Conservation (phyloP, 1,140 invertebrate species). For the Drosophila orena region DNA sequence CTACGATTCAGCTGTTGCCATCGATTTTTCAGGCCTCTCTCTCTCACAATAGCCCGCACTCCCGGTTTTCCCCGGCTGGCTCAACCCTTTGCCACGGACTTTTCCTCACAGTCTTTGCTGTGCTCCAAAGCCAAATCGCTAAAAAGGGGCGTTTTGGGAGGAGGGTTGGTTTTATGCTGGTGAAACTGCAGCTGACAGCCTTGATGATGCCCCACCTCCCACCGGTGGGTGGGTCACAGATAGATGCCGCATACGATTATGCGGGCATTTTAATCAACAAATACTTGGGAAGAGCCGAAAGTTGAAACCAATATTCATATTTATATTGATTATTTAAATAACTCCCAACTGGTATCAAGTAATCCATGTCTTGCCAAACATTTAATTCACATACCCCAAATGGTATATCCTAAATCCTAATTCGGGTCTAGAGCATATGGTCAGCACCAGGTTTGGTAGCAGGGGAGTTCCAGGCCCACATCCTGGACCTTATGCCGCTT, state of each 20-base stretch:
- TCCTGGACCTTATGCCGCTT: conserved; percentile 5
- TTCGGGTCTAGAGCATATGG: conserved; percentile 18
- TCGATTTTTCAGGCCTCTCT: conserved; percentile 43
- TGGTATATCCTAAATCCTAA: not conserved
- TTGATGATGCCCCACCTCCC: conserved; percentile 5
- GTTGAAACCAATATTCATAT: too few relatives aligned
- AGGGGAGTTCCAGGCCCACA: conserved; percentile 26
- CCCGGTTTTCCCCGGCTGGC: conserved; percentile 15
- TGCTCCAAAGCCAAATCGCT: not conserved
- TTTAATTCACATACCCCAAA: not conserved
- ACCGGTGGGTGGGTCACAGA: conserved; percentile 6
- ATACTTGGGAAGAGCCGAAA: too few relatives aligned
- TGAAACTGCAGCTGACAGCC: conserved; percentile 24
- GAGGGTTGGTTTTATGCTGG: not conserved
- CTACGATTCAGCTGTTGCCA: conserved; percentile 44
- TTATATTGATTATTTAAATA: too few relatives aligned
- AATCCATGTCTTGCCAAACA: too few relatives aligned
- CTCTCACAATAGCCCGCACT: not conserved
- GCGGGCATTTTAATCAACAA: too few relatives aligned
- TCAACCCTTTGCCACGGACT: conserved; percentile 29
- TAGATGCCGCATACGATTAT: not conserved
- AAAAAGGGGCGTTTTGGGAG: conserved; percentile 4
- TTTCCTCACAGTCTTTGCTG: not conserved
- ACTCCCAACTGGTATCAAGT: too few relatives aligned
- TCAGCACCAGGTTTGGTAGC: conserved; percentile 14